phyloP scores from a whole-genome alignment of 2,113 vertebrate genomes.

The Grammomys surdaster region DNA sequence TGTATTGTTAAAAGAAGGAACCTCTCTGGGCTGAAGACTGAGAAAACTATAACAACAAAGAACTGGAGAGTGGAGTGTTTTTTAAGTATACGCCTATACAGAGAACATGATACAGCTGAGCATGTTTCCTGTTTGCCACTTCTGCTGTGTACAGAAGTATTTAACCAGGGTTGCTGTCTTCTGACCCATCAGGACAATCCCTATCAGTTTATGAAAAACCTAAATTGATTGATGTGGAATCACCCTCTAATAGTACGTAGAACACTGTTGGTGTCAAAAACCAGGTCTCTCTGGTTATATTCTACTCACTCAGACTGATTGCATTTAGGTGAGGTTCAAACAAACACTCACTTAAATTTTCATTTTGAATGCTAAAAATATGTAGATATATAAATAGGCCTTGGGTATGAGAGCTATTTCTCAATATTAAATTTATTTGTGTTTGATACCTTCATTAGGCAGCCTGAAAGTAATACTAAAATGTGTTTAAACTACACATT shows the following conservation, averaged over 20 bases:
- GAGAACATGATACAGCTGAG: not conserved
- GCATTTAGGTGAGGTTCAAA: not conserved
- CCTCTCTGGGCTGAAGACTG: not conserved
- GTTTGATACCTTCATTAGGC: not conserved
- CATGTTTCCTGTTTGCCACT: not conserved
- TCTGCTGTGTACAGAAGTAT: not conserved
- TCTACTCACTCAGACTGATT: not conserved
- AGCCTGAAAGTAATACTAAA: not conserved
- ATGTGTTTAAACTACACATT: not conserved
- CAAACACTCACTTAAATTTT: not conserved
- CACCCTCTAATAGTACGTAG: not conserved
- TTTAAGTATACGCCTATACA: not conserved
- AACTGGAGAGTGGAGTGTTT: not conserved
- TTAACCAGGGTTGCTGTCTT: not conserved
- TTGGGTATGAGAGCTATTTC: not conserved
- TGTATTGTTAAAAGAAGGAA: constrained; percentile 41
- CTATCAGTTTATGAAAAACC: not conserved
- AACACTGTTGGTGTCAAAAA: not conserved
- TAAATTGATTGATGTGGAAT: not conserved
- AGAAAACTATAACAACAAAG: constrained; percentile 19
- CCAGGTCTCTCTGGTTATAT: not conserved
- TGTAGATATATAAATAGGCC: not conserved
- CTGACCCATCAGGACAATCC: not conserved
- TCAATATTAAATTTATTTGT: not conserved
- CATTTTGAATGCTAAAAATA: not conserved